Evolutionary conservation across 1,140 invertebrate genomes (phyloP), one percentile per base, ranked within the genome.

Genomic region (Aphis craccivora): DNA sequence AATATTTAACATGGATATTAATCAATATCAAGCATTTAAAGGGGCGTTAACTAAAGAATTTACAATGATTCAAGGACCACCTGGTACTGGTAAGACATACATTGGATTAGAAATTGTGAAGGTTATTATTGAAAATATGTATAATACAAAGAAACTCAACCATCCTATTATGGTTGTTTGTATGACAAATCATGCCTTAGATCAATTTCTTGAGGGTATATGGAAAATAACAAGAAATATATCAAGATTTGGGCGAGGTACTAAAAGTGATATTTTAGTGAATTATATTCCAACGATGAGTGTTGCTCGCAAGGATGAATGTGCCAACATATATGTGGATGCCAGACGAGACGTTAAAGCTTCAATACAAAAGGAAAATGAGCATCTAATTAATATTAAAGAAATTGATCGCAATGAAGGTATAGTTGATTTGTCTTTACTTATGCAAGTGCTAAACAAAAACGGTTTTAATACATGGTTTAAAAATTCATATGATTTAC

Each of bases 151-250:
- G 45, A 94, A 94, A 18, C 87, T 76, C 30, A 83, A 84, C 4
- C 94, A 94, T 1, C 97, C 97, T 8, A 97, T 98, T 93, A 95
- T 98, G 5, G 95, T 98, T 35, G 96, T 98, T 37, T 98, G 97
- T 94, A 98, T 97, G 94, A 98, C 98, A 1, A 98, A 98, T 95
- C 97, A 98, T 95, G 98, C 98, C 2, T 95, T 98, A 9, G 98
- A 98, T 95, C 97, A 98, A 95, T 98, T 98, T 95, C 95, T 98
- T 25, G 96, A 98, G 95, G 97, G 97, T 53, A 92, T 92, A 83
- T 92, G 76, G 91, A 53, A 48, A 92, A 83, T 60, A 53, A 92
- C 91, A 76, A 92, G 45, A 83, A 92, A 92, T 92, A 92, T 92
- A 53, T 76, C 91, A 53, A 92, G 91, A 51, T 92, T 92, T 51